Conservation (phyloP, 2,797 vertebrate species). For the Ceryle rudis region DNA sequence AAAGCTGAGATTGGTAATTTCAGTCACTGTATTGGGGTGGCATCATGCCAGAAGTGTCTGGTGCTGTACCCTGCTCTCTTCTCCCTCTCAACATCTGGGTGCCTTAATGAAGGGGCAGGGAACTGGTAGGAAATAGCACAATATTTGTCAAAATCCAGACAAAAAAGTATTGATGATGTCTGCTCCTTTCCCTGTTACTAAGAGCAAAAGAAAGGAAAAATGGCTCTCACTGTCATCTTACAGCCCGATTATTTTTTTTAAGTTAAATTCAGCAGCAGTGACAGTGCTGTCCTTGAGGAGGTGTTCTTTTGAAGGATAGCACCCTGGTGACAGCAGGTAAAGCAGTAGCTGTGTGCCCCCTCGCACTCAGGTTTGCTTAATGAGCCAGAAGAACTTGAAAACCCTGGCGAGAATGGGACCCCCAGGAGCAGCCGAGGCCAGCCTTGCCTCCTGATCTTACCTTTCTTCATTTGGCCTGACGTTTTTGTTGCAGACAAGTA, state of each 20-base stretch:
- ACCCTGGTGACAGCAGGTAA: slow-evolving; percentile 65
- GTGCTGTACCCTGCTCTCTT: background rate
- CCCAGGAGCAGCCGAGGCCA: slow-evolving; percentile 48
- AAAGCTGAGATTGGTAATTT: background rate
- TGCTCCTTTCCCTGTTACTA: background rate
- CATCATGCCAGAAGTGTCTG: background rate
- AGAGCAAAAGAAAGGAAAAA: slow-evolving; percentile 16
- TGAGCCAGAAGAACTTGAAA: slow-evolving; percentile 71
- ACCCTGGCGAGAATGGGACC: slow-evolving; percentile 51
- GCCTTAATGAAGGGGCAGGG: background rate
- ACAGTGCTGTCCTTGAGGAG: slow-evolving; percentile 67
- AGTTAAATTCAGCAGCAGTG: slow-evolving; percentile 51
- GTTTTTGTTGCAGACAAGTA: slow-evolving; percentile 39
- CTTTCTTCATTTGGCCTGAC: slow-evolving; percentile 69
- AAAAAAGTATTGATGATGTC: background rate
- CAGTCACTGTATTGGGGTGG: rapidly evolving
- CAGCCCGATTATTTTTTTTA: background rate
- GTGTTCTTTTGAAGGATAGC: slow-evolving; percentile 68
- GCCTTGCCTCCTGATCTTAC: slow-evolving; percentile 17
- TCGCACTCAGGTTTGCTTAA: slow-evolving; percentile 67
- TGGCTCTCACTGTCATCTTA: background rate
- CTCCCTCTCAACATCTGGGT: background rate
- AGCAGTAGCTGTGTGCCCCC: slow-evolving; percentile 18
- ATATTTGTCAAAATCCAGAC: background rate
- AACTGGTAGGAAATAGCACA: background rate